Evolutionary conservation across 2,113 vertebrate species (phyloP).

Genomic region (Lagenorhynchus albirostris): DNA sequence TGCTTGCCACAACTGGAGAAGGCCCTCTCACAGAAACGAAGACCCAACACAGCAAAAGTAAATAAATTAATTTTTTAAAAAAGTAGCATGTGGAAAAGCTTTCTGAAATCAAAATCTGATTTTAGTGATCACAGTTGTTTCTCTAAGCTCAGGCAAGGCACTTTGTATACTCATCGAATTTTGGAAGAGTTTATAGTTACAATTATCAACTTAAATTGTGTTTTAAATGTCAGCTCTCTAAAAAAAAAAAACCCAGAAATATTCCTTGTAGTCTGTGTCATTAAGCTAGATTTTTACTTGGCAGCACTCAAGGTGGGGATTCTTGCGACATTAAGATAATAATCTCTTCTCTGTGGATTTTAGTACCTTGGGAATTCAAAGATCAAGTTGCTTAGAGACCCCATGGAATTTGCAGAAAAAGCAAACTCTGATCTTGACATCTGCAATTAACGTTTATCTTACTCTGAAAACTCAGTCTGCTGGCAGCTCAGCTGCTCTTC

Average conservation of each 20-base stretch:
- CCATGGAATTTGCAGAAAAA: conserved; percentile 68
- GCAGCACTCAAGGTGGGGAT: conserved; percentile 63
- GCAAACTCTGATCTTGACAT: conserved; percentile 74
- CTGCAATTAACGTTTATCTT: conserved; percentile 75
- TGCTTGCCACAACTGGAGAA: too few relatives aligned
- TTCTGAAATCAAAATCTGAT: conserved; percentile 27
- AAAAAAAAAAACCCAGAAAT: not conserved
- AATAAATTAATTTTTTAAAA: not conserved
- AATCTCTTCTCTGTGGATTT: conserved; percentile 63
- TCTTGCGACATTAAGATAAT: conserved; percentile 69
- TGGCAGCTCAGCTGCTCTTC: conserved; percentile 57
- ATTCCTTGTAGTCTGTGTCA: conserved; percentile 47
- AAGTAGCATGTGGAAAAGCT: not conserved
- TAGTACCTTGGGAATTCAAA: conserved; percentile 66
- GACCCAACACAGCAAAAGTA: too few relatives aligned
- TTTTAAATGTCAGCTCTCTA: conserved; percentile 49
- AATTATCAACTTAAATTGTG: conserved; percentile 54
- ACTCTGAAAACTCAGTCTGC: conserved; percentile 58
- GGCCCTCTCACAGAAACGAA: too few relatives aligned
- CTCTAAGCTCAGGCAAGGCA: conserved; percentile 26
- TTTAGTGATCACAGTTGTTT: conserved; percentile 42
- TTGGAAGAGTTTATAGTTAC: conserved; percentile 45
- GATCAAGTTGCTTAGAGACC: conserved; percentile 72
- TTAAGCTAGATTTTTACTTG: conserved; percentile 63
- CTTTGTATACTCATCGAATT: conserved; percentile 8